phyloP scores from a whole-genome alignment of 2,113 vertebrate genomes.

The Esox niger region DNA sequence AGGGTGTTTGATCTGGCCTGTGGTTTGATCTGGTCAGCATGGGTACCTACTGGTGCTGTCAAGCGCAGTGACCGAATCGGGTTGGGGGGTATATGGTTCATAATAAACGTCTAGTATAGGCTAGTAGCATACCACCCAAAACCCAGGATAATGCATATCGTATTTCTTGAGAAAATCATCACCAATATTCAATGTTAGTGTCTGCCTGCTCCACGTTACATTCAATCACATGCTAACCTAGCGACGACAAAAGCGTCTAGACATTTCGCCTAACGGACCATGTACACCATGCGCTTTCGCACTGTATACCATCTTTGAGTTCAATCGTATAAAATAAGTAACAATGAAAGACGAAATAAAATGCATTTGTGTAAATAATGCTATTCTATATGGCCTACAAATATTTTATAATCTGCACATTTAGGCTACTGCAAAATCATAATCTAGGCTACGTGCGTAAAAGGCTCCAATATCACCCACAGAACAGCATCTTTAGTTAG shows the following conservation, averaged over 20 bases:
- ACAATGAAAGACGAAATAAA: background rate
- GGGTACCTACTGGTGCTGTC: constrained; percentile 28
- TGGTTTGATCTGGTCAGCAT: constrained; percentile 31
- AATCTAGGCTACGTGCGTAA: background rate
- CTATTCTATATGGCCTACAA: background rate
- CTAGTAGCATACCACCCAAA: background rate
- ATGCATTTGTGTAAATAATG: background rate
- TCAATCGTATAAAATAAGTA: background rate
- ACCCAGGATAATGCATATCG: background rate
- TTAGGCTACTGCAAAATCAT: background rate
- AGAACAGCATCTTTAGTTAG: background rate
- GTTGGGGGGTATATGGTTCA: background rate
- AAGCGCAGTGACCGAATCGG: constrained; percentile 8
- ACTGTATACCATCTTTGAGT: background rate
- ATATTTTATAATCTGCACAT: background rate
- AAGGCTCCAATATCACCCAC: background rate
- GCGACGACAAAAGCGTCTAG: constrained; percentile 9
- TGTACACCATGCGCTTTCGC: constrained; percentile 31
- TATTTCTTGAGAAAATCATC: background rate
- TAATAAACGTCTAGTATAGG: background rate
- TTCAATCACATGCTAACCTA: background rate
- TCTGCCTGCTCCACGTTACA: background rate
- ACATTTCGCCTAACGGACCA: constrained; percentile 17
- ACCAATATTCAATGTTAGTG: constrained; percentile 5
- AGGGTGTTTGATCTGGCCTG: constrained; percentile 53